phyloP scores from a whole-genome alignment of 2,888 invertebrate species.

The Rugalucina vietnamica region DNA sequence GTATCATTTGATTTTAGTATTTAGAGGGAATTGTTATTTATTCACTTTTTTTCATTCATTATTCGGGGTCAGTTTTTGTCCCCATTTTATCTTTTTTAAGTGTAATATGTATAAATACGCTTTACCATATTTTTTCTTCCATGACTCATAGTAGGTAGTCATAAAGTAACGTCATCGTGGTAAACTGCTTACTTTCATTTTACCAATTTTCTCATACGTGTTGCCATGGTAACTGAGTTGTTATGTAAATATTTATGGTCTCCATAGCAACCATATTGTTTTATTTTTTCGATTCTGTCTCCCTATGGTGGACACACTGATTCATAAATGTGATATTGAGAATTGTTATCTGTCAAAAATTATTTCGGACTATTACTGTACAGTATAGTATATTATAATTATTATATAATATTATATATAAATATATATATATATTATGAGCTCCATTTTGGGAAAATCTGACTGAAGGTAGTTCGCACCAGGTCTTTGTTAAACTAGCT shows the following conservation, averaged over 20 bases:
- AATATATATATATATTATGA: conserved; percentile 9
- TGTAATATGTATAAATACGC: neutral
- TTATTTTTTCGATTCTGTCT: conserved; percentile 10
- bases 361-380: neutral
- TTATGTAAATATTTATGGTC: conserved; percentile 1
- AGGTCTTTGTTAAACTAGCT: no score
- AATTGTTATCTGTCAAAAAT: conserved; percentile 9
- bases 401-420: no score
- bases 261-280: conserved; percentile 8
- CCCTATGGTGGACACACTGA: neutral
- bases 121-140: conserved; percentile 4
- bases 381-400: conserved; percentile 7
- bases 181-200: conserved; percentile 11
- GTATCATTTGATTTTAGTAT: conserved; percentile 4
- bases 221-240: conserved; percentile 10
- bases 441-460: no score
- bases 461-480: no score
- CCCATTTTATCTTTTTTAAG: conserved; percentile 9
- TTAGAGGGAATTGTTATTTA: conserved; percentile 11
- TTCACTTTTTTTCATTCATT: conserved; percentile 10
- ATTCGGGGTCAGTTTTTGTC: neutral
- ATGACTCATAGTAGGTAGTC: neutral
- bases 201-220: neutral
- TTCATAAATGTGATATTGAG: conserved; percentile 6
- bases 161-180: neutral